Evolutionary conservation across 1,140 invertebrate genomes (phyloP).

Genomic region (Bicyclus anynana): DNA sequence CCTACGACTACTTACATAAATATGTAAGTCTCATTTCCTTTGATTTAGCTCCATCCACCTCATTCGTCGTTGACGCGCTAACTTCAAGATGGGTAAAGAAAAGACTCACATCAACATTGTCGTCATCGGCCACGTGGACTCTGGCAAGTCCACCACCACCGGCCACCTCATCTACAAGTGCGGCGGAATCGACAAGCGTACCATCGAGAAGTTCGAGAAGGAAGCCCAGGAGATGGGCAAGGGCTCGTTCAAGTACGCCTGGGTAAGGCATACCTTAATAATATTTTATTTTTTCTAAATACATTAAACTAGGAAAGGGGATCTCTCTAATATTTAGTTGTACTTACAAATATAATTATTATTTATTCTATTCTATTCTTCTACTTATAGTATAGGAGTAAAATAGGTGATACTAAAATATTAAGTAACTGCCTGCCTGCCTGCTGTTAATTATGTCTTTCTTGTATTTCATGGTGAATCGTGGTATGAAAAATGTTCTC

Average conservation of each 20-base stretch:
- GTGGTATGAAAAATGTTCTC: too few relatives aligned
- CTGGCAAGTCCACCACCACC: slow-evolving; percentile 98
- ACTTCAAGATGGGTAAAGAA: slow-evolving; percentile 89
- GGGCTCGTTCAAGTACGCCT: slow-evolving; percentile 97
- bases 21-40: background rate
- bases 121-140: slow-evolving; percentile 99
- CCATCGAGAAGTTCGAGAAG: slow-evolving; percentile 99
- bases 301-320: too few relatives aligned
- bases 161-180: slow-evolving; percentile 99
- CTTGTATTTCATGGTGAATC: too few relatives aligned
- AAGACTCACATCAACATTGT: slow-evolving; percentile 99
- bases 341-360: too few relatives aligned
- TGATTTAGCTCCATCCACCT: background rate
- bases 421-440: too few relatives aligned
- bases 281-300: too few relatives aligned
- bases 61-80: background rate
- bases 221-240: slow-evolving; percentile 99
- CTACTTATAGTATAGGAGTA: too few relatives aligned
- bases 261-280: slow-evolving; percentile 78
- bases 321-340: too few relatives aligned
- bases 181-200: slow-evolving; percentile 99
- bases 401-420: too few relatives aligned
- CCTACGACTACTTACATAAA: too few relatives aligned
- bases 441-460: too few relatives aligned
- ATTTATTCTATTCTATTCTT: too few relatives aligned